These are phyloP conservation scores for Coelopa pilipes DNA, from an alignment of 2,888 invertebrate genomes.

Conservation along the genomic window DNA sequence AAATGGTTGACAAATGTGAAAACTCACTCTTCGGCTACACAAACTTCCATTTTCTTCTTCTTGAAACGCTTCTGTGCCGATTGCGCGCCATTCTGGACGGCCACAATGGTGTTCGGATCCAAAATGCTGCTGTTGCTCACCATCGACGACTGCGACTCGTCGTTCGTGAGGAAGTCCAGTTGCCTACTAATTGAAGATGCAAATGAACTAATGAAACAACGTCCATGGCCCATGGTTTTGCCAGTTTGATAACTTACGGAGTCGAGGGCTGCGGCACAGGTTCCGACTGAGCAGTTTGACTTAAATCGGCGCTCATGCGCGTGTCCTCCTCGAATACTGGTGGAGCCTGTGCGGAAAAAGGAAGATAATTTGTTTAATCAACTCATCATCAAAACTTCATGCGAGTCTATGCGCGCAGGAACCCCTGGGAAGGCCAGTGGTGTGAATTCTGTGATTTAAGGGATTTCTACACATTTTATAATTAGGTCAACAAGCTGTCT, in stretches of 20 bases:
- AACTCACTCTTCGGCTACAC: conserved; percentile 67
- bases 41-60: conserved; percentile 68
- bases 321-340: conserved; percentile 79
- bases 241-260: conserved; percentile 53
- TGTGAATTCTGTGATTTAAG: no score
- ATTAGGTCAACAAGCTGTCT: no score
- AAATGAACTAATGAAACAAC: background rate
- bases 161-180: conserved; percentile 65
- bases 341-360: conserved; percentile 56
- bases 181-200: conserved; percentile 54
- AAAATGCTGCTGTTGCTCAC: conserved; percentile 72
- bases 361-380: no score
- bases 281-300: conserved; percentile 42
- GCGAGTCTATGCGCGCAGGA: no score
- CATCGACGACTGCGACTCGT: conserved; percentile 87
- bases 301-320: conserved; percentile 78
- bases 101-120: conserved; percentile 57
- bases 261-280: conserved; percentile 48
- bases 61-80: conserved; percentile 65
- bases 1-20: conserved; percentile 4
- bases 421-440: no score
- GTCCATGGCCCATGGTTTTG: conserved; percentile 48
- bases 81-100: conserved; percentile 46
- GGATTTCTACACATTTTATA: no score
- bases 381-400: no score